Evolutionary conservation across 2,797 vertebrate species (phyloP).

Genomic region (Melanotaenia maccullochi): DNA sequence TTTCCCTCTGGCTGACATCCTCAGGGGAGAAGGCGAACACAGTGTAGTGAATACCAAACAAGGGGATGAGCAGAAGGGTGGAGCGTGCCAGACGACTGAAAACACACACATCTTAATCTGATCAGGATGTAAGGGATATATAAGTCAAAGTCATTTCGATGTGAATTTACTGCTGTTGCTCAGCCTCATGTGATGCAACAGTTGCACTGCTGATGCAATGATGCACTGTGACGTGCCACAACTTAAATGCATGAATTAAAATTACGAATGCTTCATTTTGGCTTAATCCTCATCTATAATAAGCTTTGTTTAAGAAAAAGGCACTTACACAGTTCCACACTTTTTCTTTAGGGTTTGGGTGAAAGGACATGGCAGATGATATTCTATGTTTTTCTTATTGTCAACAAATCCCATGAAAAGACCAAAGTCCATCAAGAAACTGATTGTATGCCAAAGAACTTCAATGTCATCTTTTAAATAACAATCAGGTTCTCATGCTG

Average conservation of each 20-base stretch:
- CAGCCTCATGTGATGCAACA: conserved; percentile 41
- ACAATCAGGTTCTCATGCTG: background rate
- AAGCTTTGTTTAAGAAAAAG: background rate
- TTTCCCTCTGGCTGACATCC: conserved; percentile 95
- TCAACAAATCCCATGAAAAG: conserved; percentile 31
- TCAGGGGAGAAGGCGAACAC: conserved; percentile 98
- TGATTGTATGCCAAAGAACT: background rate
- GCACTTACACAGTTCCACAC: background rate
- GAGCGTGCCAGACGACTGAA: conserved; percentile 94
- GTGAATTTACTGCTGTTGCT: conserved; percentile 18
- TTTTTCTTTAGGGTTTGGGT: background rate
- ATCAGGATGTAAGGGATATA: conserved; percentile 5
- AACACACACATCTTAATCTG: conserved; percentile 41
- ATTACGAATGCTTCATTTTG: background rate
- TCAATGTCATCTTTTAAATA: background rate
- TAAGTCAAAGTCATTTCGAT: conserved; percentile 15
- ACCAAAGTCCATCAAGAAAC: conserved; percentile 17
- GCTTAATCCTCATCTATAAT: background rate
- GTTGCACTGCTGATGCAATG: conserved; percentile 55
- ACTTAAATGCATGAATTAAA: background rate
- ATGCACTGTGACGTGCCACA: conserved; percentile 15
- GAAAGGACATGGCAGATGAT: background rate
- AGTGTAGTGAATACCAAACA: conserved; percentile 98
- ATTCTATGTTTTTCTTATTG: conserved; percentile 1
- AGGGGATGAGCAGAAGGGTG: conserved; percentile 95